A percentile compares a stretch with the other conserved stretches of the same genome.
These are phyloP conservation scores for Dryocosmus kuriphilus DNA, from an alignment of 2,888 invertebrate genomes.

Conservation along the genomic window DNA sequence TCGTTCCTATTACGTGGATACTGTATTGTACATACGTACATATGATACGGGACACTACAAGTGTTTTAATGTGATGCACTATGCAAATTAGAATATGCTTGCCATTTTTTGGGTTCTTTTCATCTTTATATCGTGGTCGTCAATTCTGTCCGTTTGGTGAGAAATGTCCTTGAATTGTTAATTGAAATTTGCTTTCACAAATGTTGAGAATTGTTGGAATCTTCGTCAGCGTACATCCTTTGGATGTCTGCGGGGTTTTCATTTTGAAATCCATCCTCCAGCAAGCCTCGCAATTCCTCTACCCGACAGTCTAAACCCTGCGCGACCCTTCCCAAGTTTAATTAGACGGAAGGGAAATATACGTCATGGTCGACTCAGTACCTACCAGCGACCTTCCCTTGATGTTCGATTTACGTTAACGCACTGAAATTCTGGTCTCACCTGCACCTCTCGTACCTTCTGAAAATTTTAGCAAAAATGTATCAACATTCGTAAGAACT, in stretches of 20 bases:
- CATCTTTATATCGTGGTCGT: not conserved
- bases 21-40: slow-evolving; percentile 39
- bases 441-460: not conserved
- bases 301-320: slow-evolving; percentile 62
- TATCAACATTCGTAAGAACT: not conserved
- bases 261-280: slow-evolving; percentile 65
- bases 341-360: slow-evolving; percentile 71
- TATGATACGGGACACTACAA: slow-evolving; percentile 4
- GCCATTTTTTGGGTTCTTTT: not conserved
- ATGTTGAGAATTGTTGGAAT: not conserved
- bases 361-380: slow-evolving; percentile 67
- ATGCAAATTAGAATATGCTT: not conserved
- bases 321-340: slow-evolving; percentile 68
- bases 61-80: not conserved
- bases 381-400: slow-evolving; percentile 58
- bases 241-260: slow-evolving; percentile 57
- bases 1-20: slow-evolving; percentile 64
- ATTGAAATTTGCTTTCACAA: not conserved
- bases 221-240: not conserved
- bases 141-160: not conserved
- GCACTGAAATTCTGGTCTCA: slow-evolving; percentile 19
- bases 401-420: not conserved
- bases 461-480: not conserved
- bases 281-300: slow-evolving; percentile 32
- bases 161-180: not conserved